phyloP scores from a whole-genome alignment of 2,113 vertebrate genomes.

The Phodopus roborovskii region DNA sequence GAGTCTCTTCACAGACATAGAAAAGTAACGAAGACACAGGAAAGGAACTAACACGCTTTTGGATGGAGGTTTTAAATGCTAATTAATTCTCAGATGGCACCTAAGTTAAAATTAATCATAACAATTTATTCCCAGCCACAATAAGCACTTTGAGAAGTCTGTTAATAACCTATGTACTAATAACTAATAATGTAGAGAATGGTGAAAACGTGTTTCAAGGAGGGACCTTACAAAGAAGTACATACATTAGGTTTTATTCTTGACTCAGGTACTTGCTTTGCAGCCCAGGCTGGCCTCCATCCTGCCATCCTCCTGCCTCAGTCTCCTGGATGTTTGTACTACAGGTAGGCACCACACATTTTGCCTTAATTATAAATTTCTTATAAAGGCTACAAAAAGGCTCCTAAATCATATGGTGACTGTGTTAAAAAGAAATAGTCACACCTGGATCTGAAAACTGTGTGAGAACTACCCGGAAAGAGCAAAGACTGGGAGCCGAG shows the following conservation, averaged over 20 bases:
- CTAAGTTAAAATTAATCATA: constrained; percentile 43
- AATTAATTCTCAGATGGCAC: constrained; percentile 33
- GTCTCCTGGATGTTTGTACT: neutral
- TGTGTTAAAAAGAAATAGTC: neutral
- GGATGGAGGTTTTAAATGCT: neutral
- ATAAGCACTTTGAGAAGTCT: neutral
- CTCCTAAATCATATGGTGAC: neutral
- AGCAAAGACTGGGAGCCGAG: neutral
- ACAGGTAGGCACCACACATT: neutral
- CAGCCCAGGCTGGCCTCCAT: neutral
- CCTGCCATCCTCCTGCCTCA: neutral
- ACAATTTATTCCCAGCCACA: neutral
- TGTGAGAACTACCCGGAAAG: neutral
- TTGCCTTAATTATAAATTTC: neutral
- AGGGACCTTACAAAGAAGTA: neutral
- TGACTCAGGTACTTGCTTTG: neutral
- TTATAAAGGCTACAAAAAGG: neutral
- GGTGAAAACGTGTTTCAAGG: neutral
- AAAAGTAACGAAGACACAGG: neutral
- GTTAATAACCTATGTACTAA: neutral
- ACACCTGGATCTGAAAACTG: neutral
- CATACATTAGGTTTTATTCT: neutral
- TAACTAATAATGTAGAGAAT: neutral
- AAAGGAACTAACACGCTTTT: neutral
- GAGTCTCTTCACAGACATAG: neutral